phyloP scores from a whole-genome alignment of 2,113 vertebrate species.

The Felis chaus region DNA sequence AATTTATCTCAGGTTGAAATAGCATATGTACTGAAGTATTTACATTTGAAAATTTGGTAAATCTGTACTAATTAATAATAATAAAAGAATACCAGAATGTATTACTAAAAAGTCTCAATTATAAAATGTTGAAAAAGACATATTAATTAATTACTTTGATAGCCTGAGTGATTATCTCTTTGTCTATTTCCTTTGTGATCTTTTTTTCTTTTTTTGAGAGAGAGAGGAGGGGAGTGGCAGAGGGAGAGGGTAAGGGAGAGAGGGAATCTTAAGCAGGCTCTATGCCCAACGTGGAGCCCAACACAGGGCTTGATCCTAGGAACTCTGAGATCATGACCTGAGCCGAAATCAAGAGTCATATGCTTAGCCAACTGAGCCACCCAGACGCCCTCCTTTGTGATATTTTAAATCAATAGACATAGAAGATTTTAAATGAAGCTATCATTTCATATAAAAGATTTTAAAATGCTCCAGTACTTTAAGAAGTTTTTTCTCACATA shows the following conservation, averaged over 20 bases:
- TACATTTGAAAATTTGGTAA: conserved; percentile 42
- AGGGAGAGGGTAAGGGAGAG: too few species aligned
- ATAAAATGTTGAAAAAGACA: neutral
- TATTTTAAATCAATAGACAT: neutral
- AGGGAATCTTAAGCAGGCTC: too few species aligned
- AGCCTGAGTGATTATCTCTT: neutral
- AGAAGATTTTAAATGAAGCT: neutral
- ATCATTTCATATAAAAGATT: neutral
- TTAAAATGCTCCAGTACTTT: conserved; percentile 17
- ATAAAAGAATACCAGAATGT: neutral
- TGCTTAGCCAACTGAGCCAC: too few species aligned
- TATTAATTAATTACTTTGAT: conserved; percentile 16
- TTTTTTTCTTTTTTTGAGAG: neutral
- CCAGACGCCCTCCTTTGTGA: neutral
- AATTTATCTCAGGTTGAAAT: conserved; percentile 13
- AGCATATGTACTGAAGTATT: neutral
- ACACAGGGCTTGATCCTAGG: too few species aligned
- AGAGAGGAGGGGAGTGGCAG: too few species aligned
- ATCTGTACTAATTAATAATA: neutral
- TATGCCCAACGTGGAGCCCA: too few species aligned
- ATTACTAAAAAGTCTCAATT: neutral
- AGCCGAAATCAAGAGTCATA: too few species aligned
- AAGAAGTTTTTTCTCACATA: neutral
- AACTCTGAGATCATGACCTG: too few species aligned
- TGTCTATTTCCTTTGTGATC: neutral